phyloP scores from a whole-genome alignment of 2,113 vertebrate genomes.

The Dicerorhinus sumatrensis region DNA sequence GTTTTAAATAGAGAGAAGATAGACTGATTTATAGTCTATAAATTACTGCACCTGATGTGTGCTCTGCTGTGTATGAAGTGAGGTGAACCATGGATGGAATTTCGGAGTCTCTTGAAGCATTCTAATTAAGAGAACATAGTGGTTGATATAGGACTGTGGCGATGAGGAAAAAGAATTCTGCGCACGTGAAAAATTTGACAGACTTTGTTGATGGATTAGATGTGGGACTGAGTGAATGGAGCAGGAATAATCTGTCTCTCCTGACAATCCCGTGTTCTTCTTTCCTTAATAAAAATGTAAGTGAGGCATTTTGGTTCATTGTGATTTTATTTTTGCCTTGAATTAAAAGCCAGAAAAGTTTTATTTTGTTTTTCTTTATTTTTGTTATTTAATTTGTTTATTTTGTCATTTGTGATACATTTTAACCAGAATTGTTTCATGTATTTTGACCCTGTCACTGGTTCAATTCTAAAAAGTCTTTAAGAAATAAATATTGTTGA shows the following conservation, averaged over 20 bases:
- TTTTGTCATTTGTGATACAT: not conserved
- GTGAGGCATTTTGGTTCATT: not conserved
- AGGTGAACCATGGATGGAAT: not conserved
- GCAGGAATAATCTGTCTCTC: not conserved
- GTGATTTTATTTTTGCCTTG: not conserved
- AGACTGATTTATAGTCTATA: not conserved
- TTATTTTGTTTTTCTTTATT: not conserved
- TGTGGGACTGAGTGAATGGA: not conserved
- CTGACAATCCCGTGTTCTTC: not conserved
- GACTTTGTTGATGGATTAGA: slow-evolving; percentile 43
- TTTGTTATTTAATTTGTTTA: not conserved
- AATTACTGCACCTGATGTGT: not conserved
- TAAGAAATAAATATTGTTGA: slow-evolving; percentile 16
- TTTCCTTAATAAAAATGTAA: slow-evolving; percentile 24
- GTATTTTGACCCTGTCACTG: not conserved
- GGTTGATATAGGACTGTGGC: not conserved
- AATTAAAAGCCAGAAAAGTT: not conserved
- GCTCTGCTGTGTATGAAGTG: not conserved
- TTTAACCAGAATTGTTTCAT: not conserved
- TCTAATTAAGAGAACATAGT: slow-evolving; percentile 49
- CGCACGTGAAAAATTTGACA: slow-evolving; percentile 42
- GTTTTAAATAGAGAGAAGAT: not conserved
- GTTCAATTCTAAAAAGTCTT: not conserved
- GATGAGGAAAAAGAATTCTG: slow-evolving; percentile 26
- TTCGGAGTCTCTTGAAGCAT: not conserved